phyloP scores from a whole-genome alignment of 2,113 vertebrate genomes.

The Ovibos moschatus region DNA sequence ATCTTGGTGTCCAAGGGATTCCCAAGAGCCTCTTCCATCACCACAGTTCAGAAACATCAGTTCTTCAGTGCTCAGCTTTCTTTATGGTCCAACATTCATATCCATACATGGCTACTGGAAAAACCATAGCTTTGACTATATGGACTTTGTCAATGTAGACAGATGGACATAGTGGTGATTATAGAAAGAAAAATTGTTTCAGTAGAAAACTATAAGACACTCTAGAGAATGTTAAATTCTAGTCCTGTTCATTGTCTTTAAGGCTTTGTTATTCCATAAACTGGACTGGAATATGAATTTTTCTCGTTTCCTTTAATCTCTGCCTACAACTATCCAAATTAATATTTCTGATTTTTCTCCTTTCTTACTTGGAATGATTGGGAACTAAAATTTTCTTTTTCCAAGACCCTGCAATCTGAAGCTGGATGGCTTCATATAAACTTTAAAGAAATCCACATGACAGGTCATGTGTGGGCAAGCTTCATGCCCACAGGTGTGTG shows the following conservation, averaged over 20 bases:
- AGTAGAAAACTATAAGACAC: not conserved
- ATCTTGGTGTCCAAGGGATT: not conserved
- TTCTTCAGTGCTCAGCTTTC: not conserved
- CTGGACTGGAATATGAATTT: not conserved
- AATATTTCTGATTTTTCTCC: not conserved
- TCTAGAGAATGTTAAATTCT: not conserved
- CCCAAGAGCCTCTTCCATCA: not conserved
- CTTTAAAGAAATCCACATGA: not conserved
- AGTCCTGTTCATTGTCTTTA: not conserved
- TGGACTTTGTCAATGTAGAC: not conserved
- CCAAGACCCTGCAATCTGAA: not conserved
- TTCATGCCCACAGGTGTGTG: not conserved
- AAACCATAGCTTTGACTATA: not conserved
- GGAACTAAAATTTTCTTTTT: not conserved
- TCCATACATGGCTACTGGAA: not conserved
- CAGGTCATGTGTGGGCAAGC: not conserved
- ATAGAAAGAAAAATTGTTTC: not conserved
- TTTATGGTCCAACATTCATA: not conserved
- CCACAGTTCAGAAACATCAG: not conserved
- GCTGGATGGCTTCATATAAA: not conserved
- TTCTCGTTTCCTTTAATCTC: not conserved
- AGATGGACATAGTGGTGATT: not conserved
- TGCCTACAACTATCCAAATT: not conserved
- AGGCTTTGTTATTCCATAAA: not conserved
- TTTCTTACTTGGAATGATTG: not conserved